Base-by-base conservation (phyloP, 92 coral and sea anemone genomes). In the Palythoa grandis region DNA sequence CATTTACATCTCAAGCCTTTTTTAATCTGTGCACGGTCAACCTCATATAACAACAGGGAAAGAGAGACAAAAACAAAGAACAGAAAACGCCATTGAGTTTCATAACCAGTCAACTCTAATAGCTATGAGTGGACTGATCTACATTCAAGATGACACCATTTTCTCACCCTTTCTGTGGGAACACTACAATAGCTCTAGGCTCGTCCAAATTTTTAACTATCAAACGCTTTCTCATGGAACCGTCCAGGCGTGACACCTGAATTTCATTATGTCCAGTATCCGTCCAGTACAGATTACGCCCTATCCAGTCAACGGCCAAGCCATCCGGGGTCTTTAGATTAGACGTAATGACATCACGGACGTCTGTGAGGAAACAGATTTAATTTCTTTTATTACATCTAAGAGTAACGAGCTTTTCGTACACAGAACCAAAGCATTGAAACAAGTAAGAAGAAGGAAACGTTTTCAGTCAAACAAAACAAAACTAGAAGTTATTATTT, bases 161-260 rank as follows among this genome's bases (percentile, higher is more conserved):
- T 58, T 43, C 83, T 79, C 19, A 79, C 83, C 83, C 83, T 79
- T 63, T 79, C 83, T 79, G 83, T 1, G 83, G 83, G 37, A 79
- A 79, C 52, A 79, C 38, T 47, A 79, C 83, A 9, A 79, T 63
- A 61, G 83, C 83, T 57, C 83, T 60, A 3, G 83, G 83, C 38
- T 79, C 83, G 25, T 79, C 83, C 52, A 79, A 38, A 16, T 79
- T 72, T 11, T 19, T 65, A 20, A 16, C 22, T 60, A 79, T 79
- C 29, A 79, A 38, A 23, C 52, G 72, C 39, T 79, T 79, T 37
- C 71, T n/a, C 83, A 79, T 79, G 11, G 83, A 37, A 13, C 83
- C 83, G 25, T 79, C 83, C 52, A 79, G 72, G 29, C 72, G 70
- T 19, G 83, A 79, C 70, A 79, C 83, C 53, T 79, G 83, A 43